phyloP scores from a whole-genome alignment of 2,888 invertebrate genomes.

The Philhelius pedissequus region DNA sequence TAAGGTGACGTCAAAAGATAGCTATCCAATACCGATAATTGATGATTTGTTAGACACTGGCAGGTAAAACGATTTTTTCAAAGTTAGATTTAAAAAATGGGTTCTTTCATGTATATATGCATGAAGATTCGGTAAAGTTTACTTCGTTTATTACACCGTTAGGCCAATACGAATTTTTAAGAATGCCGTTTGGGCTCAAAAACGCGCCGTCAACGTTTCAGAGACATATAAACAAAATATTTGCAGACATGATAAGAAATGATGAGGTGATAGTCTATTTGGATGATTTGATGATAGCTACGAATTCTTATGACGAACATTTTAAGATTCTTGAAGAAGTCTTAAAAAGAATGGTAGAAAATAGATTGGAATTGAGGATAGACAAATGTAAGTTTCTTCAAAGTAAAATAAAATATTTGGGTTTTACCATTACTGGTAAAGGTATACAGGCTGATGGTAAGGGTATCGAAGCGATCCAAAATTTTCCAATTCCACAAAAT shows the following conservation, averaged over 20 bases:
- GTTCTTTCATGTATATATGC: neutral
- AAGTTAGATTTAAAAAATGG: too few relatives aligned
- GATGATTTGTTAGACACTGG: too few relatives aligned
- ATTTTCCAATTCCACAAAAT: slow-evolving; percentile 13
- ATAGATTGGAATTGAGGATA: neutral
- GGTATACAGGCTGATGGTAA: slow-evolving; percentile 4
- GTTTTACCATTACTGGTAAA: neutral
- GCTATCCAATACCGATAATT: too few relatives aligned
- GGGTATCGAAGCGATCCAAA: neutral
- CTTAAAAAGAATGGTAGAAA: neutral
- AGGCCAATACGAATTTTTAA: neutral
- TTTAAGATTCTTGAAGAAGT: slow-evolving; percentile 5
- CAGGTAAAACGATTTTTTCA: too few relatives aligned
- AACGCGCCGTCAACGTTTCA: neutral
- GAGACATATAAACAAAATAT: neutral
- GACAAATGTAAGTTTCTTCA: slow-evolving; percentile 2
- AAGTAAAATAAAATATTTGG: neutral
- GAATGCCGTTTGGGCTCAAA: neutral
- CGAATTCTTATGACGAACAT: neutral
- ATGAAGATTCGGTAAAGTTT: neutral
- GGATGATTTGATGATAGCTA: neutral
- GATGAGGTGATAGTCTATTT: neutral
- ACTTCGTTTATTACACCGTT: neutral
- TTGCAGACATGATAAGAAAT: neutral
- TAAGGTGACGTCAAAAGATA: too few relatives aligned